A percentile compares a stretch with the other conserved stretches of the same genome.
Conservation (phyloP, 37 sponge, comb jelly and placozoan species). For the Aplysina aerophoba region DNA sequence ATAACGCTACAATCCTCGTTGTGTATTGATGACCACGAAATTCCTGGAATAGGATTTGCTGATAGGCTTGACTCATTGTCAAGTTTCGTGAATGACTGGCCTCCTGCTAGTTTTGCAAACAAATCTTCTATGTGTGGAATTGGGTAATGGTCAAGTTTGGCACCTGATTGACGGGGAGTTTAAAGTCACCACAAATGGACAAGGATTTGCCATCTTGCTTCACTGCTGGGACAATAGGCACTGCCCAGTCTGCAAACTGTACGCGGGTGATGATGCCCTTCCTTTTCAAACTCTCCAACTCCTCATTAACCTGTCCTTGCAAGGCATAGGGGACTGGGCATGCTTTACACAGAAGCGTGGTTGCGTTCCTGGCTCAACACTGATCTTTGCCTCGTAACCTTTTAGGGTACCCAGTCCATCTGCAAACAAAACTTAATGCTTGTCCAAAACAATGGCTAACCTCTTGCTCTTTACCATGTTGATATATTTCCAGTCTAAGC, state of each 20-base stretch:
- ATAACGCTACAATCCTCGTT: not conserved
- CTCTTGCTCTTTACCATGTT: too few relatives aligned
- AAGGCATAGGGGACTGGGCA: conserved; percentile 20
- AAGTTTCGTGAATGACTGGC: not conserved
- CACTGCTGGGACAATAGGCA: conserved; percentile 1
- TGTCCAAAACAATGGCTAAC: too few relatives aligned
- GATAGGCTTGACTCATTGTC: not conserved
- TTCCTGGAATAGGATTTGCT: not conserved
- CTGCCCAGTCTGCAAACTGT: conserved; percentile 19
- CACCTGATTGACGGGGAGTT: conserved; percentile 10
- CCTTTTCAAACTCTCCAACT: not conserved
- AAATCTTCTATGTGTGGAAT: not conserved
- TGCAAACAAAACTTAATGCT: too few relatives aligned
- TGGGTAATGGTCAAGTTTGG: not conserved
- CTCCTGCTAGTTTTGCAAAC: not conserved
- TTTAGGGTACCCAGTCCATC: not conserved
- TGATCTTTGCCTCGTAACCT: not conserved
- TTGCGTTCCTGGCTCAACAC: not conserved
- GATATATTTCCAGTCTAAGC: too few relatives aligned
- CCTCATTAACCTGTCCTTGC: not conserved
- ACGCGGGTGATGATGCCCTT: not conserved
- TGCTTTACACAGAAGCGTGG: conserved; percentile 14
- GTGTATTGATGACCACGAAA: not conserved
- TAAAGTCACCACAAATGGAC: conserved; percentile 2
- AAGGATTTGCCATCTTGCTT: conserved; percentile 9